Evolutionary conservation across 92 coral and sea anemone genomes (phyloP), one percentile per base, ranked within the genome.

Genomic region (Zoanthus gigantus): DNA sequence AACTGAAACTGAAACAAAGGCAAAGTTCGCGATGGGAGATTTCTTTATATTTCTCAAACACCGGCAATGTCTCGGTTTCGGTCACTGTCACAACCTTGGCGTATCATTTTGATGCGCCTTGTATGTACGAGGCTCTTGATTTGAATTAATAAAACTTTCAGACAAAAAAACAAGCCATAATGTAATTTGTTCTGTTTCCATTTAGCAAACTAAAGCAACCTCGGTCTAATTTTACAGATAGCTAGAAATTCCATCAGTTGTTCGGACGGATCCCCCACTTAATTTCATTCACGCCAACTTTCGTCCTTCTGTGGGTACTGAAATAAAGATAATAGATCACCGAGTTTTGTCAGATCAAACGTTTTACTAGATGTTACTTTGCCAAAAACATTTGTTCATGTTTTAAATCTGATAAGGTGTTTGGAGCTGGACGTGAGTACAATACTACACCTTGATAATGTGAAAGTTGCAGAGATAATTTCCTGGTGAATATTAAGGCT

Each of bases 321-420:
- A 71, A 71, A 6, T 71, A 31, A 71, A 71, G 75, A 1, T 71
- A 71, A 46, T 71, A 71, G 13, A 71, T 71, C 75, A 71, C 45
- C 13, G 75, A 71, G 75, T 71, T 6, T 71, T 71, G 75, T 71
- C 75, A 71, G 75, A 71, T 32, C 75, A 71, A 71, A 0, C 8
- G 48, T 71, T 31, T 71, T 71, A 28, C 5, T 67, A 31, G n/a
- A 9, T 69, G 29, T 31, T 14, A 44, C 74, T 69, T 69, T 44
- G 74, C 74, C 74, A 69, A 13, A 73, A 73, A 73, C 37, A 37
- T 44, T 73, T 3, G 77, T 23, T 74, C 79, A 46, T 74, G 61
- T 52, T 74, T 74, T 74, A 74, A 74, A 48, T 37, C 61, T 46
- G 61, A 74, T 46, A 74, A 74, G 79, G 47, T 74, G 32, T 74